A percentile compares a stretch with the other conserved stretches of the same genome.
Evolutionary conservation across 2,113 vertebrate genomes (phyloP).

Genomic region (Atlantisia rogersi): DNA sequence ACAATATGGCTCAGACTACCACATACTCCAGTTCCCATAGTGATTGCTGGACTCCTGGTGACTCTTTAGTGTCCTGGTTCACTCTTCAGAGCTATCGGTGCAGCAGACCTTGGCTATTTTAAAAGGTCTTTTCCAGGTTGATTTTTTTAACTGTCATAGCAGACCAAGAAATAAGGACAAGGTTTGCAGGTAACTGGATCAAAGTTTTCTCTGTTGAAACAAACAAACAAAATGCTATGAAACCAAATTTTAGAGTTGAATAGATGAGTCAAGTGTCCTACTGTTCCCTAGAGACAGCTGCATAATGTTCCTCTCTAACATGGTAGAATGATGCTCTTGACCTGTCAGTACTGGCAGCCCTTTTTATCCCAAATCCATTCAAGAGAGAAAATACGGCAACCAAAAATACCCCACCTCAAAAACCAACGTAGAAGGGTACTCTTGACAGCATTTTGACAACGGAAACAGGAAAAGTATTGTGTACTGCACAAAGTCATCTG

Average conservation of each 20-base stretch:
- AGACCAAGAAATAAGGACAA: neutral
- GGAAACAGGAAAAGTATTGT: neutral
- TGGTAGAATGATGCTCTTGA: neutral
- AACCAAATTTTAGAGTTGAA: neutral
- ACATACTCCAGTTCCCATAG: neutral
- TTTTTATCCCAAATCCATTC: neutral
- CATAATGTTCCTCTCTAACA: neutral
- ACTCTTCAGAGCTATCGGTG: neutral
- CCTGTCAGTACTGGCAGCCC: neutral
- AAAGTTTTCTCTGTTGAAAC: neutral
- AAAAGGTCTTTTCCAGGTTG: neutral
- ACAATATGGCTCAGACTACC: slow-evolving; percentile 4
- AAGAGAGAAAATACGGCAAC: neutral
- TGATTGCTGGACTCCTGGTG: slow-evolving; percentile 1
- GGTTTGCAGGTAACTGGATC: neutral
- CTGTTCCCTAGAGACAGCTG: neutral
- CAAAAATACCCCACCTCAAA: neutral
- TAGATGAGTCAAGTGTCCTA: neutral
- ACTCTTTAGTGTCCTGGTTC: neutral
- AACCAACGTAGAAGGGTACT: accelerated
- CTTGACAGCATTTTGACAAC: neutral
- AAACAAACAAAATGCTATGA: neutral
- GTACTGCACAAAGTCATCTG: neutral
- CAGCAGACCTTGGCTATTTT: neutral
- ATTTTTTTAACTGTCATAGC: neutral